phyloP scores from a whole-genome alignment of 2,797 vertebrate species.

The Sebastes hopkinsi region DNA sequence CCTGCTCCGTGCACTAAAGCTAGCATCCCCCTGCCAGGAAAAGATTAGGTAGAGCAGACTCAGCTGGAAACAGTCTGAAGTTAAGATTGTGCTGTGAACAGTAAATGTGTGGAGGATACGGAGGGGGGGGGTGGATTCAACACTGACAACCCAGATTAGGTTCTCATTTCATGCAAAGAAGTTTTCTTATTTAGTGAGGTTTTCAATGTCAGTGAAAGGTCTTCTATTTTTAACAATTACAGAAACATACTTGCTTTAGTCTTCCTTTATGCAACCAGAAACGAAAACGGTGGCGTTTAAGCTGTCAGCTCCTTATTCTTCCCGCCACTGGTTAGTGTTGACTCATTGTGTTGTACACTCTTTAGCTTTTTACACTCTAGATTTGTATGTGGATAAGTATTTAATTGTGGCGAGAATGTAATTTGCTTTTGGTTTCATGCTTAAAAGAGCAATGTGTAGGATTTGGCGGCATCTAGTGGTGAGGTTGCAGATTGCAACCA shows the following conservation, averaged over 20 bases:
- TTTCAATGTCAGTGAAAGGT: slow-evolving; percentile 1
- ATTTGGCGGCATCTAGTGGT: neutral
- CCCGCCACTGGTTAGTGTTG: neutral
- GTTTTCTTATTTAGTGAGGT: neutral
- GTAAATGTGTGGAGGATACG: neutral
- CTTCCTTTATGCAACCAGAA: neutral
- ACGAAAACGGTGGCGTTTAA: neutral
- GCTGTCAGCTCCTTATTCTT: neutral
- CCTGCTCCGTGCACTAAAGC: neutral
- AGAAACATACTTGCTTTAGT: neutral
- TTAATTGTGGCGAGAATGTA: neutral
- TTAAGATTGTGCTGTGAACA: neutral
- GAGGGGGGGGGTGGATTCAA: neutral
- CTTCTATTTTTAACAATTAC: slow-evolving; percentile 6
- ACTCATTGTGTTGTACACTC: neutral
- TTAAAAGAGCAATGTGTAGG: neutral
- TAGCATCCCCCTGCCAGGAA: neutral
- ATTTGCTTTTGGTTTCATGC: neutral
- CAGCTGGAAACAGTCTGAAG: slow-evolving; percentile 5
- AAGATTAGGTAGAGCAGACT: slow-evolving; percentile 4
- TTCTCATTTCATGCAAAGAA: neutral
- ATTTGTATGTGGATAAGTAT: neutral
- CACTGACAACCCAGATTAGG: slow-evolving; percentile 10
- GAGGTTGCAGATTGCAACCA: neutral
- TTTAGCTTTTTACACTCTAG: neutral